These are phyloP conservation scores for Pyrrhosoma nymphula DNA, from an alignment of 2,888 invertebrate species.

Conservation along the genomic window DNA sequence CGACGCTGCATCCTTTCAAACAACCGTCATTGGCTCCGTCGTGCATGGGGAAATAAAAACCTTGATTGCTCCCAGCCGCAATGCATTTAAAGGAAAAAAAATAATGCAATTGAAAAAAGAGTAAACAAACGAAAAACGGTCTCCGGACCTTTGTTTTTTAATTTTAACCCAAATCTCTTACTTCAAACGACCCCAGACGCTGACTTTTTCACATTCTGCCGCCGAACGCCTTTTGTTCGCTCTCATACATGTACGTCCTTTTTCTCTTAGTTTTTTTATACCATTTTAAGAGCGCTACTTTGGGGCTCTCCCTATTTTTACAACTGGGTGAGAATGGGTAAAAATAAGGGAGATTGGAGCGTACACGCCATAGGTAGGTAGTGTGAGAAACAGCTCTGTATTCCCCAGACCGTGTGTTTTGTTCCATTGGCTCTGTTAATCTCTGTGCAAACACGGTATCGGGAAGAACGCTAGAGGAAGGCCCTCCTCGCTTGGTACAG, in stretches of 20 bases:
- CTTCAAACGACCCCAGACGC: neutral
- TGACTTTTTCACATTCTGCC: constrained; percentile 17
- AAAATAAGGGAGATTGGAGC: neutral
- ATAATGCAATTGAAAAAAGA: too few species aligned
- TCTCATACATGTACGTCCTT: neutral
- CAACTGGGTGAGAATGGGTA: neutral
- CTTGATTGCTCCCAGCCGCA: neutral
- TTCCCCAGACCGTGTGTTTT: neutral
- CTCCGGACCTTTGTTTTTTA: neutral
- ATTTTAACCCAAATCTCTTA: neutral
- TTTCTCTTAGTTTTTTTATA: neutral
- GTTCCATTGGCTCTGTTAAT: constrained; percentile 8
- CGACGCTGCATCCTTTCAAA: neutral
- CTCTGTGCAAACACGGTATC: constrained; percentile 1
- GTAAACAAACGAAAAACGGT: neutral
- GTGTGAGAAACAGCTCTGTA: neutral
- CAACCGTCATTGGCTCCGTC: neutral
- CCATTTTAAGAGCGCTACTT: neutral
- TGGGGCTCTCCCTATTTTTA: neutral
- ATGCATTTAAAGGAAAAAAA: neutral
- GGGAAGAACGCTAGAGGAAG: neutral
- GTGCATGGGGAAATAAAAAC: neutral
- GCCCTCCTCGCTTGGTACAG: neutral
- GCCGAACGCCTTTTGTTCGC: neutral
- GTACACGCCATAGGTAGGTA: neutral